Evolutionary conservation across 2,113 vertebrate genomes (phyloP), one percentile per base, ranked within the genome.

Genomic region (Apaloderma vittatum): DNA sequence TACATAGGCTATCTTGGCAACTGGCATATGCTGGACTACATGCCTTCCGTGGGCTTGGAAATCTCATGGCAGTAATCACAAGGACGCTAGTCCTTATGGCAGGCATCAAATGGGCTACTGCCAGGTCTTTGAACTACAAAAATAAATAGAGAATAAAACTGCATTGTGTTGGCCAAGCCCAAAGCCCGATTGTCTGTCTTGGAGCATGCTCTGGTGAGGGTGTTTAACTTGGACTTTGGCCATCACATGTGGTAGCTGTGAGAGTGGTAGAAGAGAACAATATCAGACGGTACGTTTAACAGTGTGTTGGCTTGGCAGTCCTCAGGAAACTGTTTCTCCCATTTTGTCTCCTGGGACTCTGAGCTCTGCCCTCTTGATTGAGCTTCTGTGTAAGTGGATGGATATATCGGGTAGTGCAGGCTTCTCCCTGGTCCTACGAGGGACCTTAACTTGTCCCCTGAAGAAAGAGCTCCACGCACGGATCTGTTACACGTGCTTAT

Each of bases 51-150:
- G 97, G 98, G 93, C 97, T 98, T 97, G 92, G 97, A 98, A 98
- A 97, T 97, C 97, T 97, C 98, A 96, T 94, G 97, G 97, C 98
- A 98, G 97, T 96, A 97, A 99, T 99, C 98, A 98, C 92, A 97
- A 97, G 94, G 75, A 70, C 94, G 88, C 96, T 93, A 97, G 97
- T 97, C 97, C 96, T 98, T 97, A 97, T 98, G 97, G 98, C 98
- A 99, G 98, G 98, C 98, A 98, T 97, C 97, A 97, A 95, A 97
- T 95, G 94, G 94, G 97, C 96, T 88, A 82, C 97, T 98, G 99
- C 99, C 98, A 99, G 98, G 71, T 94, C 99, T 99, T 99, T 99
- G 98, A 99, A 99, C 98, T 98, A 95, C 92, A 98, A 99, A 99
- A 99, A 99, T 99, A 99, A 99, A 99, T 98, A 99, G 97, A 97